These are phyloP conservation scores for Heliconius hewitsoni DNA, from an alignment of 1,140 invertebrate species.

Conservation along the genomic window DNA sequence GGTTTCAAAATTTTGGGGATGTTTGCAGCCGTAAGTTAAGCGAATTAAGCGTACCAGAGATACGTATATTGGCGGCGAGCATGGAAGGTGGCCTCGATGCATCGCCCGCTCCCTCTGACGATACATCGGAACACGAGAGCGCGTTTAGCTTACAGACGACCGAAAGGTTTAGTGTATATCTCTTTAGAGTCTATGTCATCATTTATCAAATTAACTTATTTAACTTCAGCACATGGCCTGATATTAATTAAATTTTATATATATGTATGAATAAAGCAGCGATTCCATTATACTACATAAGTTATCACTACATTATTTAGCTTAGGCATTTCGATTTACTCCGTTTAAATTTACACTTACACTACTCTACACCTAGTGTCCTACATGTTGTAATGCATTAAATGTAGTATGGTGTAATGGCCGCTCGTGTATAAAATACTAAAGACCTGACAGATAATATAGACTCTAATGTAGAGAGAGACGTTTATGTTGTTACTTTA, in stretches of 20 bases:
- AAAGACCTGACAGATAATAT: not conserved
- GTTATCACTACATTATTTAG: too few relatives aligned
- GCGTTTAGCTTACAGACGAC: slow-evolving; percentile 74
- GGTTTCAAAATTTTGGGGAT: slow-evolving; percentile 43
- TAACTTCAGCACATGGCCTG: not conserved
- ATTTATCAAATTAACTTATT: not conserved
- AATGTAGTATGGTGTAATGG: too few relatives aligned
- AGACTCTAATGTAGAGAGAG: not conserved
- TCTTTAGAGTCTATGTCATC: slow-evolving; percentile 2
- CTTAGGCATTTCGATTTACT: too few relatives aligned
- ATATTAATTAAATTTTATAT: not conserved
- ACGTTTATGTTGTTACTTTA: slow-evolving; percentile 2
- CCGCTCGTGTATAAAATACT: not conserved
- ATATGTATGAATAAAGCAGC: not conserved
- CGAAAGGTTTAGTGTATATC: slow-evolving; percentile 60
- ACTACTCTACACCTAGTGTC: too few relatives aligned
- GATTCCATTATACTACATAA: too few relatives aligned
- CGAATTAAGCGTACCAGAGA: slow-evolving; percentile 86
- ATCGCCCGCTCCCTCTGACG: slow-evolving; percentile 54
- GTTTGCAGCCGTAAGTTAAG: slow-evolving; percentile 86
- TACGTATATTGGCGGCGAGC: slow-evolving; percentile 89
- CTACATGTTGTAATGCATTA: too few relatives aligned
- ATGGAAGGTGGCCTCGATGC: slow-evolving; percentile 87
- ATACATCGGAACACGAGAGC: slow-evolving; percentile 77
- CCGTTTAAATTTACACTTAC: too few relatives aligned